A percentile compares a stretch with the other conserved stretches of the same genome.
These are phyloP conservation scores for Iselma pallidipennis DNA, from an alignment of 2,888 invertebrate species.

Conservation along the genomic window DNA sequence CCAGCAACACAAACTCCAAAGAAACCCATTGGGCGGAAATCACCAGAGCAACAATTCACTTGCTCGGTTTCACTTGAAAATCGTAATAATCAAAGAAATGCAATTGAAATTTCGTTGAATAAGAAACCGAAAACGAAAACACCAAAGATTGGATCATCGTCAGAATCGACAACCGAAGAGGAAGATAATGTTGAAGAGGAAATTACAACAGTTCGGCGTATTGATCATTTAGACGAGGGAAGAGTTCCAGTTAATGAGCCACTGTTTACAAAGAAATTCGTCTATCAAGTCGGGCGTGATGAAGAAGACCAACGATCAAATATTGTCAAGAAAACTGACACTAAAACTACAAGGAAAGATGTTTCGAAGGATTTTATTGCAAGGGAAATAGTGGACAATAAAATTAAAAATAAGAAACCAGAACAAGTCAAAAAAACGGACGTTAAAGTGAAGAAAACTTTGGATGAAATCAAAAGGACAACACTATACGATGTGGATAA, in stretches of 20 bases:
- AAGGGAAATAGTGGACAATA: constrained; percentile 25
- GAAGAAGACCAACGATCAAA: constrained; percentile 41
- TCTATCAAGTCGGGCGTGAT: constrained; percentile 42
- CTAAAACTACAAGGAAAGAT: constrained; percentile 44
- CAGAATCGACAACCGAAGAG: constrained; percentile 27
- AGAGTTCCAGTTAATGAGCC: constrained; percentile 49
- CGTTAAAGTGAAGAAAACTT: constrained; percentile 10
- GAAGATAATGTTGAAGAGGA: constrained; percentile 26
- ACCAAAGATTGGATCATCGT: constrained; percentile 12
- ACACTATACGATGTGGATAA: constrained; percentile 38
- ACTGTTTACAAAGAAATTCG: constrained; percentile 43
- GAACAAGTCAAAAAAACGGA: background rate
- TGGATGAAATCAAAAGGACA: constrained; percentile 21
- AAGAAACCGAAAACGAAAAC: constrained; percentile 1
- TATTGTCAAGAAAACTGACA: constrained; percentile 15
- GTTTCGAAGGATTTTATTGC: constrained; percentile 25
- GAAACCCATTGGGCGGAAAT: background rate
- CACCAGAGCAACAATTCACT: background rate
- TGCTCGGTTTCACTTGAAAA: background rate
- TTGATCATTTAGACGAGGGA: constrained; percentile 26
- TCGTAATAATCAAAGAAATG: constrained; percentile 1
- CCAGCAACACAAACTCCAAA: constrained; percentile 13
- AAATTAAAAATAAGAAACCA: constrained; percentile 7
- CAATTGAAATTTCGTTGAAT: background rate
- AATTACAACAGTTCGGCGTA: constrained; percentile 10